A percentile compares a stretch with the other conserved stretches of the same genome.
phyloP scores from a whole-genome alignment of 2,113 vertebrate species.

The Panthera uncia region DNA sequence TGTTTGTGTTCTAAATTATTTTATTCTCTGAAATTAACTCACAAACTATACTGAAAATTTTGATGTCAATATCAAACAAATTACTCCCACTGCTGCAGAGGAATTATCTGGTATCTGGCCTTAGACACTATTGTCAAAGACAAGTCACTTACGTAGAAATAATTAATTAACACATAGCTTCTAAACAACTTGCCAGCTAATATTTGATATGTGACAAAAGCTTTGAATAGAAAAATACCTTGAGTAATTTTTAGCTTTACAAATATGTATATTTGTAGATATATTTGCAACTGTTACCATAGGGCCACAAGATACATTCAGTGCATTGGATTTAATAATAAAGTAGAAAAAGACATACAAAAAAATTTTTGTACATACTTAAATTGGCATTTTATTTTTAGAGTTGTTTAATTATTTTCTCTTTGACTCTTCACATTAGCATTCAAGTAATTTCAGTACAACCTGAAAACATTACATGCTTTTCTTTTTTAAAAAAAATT shows the following conservation, averaged over 20 bases:
- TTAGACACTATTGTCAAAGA: not conserved
- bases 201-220: not conserved
- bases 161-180: conserved; percentile 41
- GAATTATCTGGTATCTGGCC: not conserved
- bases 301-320: not conserved
- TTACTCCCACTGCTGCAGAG: not conserved
- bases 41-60: not conserved
- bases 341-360: not conserved
- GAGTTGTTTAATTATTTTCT: not conserved
- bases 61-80: conserved; percentile 1
- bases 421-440: not conserved
- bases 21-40: not conserved
- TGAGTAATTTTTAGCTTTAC: not conserved
- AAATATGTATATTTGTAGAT: not conserved
- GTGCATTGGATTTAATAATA: not conserved
- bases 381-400: not conserved
- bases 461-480: not conserved
- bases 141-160: not conserved
- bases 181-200: conserved; percentile 26
- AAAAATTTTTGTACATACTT: not conserved
- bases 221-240: not conserved
- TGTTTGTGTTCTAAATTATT: not conserved
- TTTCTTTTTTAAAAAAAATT: too few relatives aligned
- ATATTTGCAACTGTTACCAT: not conserved
- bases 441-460: not conserved